These are phyloP conservation scores for Dasysyrphus tricinctus DNA, from an alignment of 2,888 invertebrate genomes.

Conservation along the genomic window DNA sequence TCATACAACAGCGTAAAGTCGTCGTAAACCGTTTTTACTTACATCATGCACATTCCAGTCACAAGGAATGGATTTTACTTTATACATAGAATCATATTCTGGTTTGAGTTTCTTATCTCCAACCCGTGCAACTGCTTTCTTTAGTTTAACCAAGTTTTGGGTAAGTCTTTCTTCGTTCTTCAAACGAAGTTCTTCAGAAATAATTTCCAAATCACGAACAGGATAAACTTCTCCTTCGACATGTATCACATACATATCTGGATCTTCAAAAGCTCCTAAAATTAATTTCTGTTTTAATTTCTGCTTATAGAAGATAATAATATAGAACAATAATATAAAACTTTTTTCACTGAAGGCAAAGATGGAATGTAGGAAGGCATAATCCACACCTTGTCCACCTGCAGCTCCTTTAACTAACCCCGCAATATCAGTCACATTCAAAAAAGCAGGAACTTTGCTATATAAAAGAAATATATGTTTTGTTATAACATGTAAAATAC, in stretches of 20 bases:
- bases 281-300: not conserved
- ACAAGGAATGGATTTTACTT: constrained; percentile 91
- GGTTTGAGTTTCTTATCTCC: constrained; percentile 97
- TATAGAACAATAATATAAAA: constrained; percentile 1
- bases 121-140: constrained; percentile 92
- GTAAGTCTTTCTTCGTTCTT: constrained; percentile 96
- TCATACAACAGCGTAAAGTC: no score
- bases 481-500: not conserved
- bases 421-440: constrained; percentile 99
- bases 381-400: constrained; percentile 98
- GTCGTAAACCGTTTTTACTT: constrained; percentile 80
- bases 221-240: constrained; percentile 99
- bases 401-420: constrained; percentile 99
- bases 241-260: constrained; percentile 98
- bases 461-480: not conserved
- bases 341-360: constrained; percentile 91
- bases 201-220: constrained; percentile 97
- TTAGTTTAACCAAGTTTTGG: constrained; percentile 93
- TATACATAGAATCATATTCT: constrained; percentile 95
- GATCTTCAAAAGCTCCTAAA: constrained; percentile 97
- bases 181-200: constrained; percentile 95
- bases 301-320: not conserved
- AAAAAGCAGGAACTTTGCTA: constrained; percentile 98
- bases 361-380: constrained; percentile 98
- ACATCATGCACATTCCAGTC: constrained; percentile 97